Evolutionary conservation across 2,888 invertebrate genomes (phyloP).

Genomic region (Caenorhabditis drosophilae): DNA sequence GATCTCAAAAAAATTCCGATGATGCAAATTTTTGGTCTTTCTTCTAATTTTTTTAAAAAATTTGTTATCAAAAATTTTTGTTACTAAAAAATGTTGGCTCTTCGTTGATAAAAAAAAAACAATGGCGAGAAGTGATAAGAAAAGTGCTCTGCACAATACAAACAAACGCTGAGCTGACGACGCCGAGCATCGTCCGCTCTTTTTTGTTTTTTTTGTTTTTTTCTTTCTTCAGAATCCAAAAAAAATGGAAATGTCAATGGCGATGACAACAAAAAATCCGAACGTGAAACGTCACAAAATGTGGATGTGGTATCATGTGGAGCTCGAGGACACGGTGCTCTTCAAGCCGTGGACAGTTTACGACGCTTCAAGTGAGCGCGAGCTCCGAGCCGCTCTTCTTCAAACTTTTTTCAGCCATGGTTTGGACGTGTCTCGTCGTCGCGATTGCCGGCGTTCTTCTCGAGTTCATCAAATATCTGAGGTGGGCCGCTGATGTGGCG

Average conservation of each 20-base stretch:
- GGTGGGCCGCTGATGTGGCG: too few relatives aligned
- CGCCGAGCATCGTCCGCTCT: too few relatives aligned
- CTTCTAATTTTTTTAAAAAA: too few relatives aligned
- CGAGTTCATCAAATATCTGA: constrained; percentile 57
- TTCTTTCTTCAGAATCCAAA: neutral
- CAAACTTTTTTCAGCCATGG: constrained; percentile 51
- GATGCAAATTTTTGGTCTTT: too few relatives aligned
- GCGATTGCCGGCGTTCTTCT: constrained; percentile 48
- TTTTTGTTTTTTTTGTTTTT: constrained; percentile 1
- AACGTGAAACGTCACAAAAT: constrained; percentile 27
- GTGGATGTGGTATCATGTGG: constrained; percentile 67
- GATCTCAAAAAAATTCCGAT: too few relatives aligned
- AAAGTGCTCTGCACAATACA: too few relatives aligned
- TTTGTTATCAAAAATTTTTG: too few relatives aligned
- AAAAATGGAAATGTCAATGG: neutral
- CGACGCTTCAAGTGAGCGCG: constrained; percentile 51
- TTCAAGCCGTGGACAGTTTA: constrained; percentile 60
- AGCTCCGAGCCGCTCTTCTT: too few relatives aligned
- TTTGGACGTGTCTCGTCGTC: constrained; percentile 54
- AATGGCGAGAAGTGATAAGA: too few relatives aligned
- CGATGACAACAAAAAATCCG: constrained; percentile 5
- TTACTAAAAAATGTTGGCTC: too few relatives aligned
- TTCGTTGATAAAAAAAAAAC: too few relatives aligned
- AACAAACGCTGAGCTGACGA: too few relatives aligned
- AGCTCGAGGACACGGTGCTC: constrained; percentile 58